Conservation (phyloP, 2,113 vertebrate genomes). For the Pygoscelis adeliae region DNA sequence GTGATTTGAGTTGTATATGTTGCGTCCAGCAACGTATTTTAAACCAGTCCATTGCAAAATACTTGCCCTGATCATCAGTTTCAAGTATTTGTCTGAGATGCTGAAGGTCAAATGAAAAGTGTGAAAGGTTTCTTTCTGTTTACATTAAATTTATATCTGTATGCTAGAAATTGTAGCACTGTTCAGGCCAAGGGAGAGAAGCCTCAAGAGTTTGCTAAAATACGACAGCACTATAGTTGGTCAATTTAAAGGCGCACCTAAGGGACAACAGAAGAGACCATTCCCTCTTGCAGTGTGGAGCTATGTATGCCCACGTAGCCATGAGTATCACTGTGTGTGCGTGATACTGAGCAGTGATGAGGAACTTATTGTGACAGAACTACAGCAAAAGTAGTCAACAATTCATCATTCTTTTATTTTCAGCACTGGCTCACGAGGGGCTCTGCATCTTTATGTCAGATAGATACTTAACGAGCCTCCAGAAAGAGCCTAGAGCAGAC, state of each 20-base stretch:
- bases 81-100: neutral
- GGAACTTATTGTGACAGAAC: neutral
- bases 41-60: neutral
- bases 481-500: neutral
- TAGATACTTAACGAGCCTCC: neutral
- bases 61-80: neutral
- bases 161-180: neutral
- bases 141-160: neutral
- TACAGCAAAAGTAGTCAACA: neutral
- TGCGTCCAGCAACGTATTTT: neutral
- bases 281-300: neutral
- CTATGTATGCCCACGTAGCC: neutral
- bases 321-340: neutral
- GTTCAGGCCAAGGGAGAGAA: neutral
- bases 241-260: conserved; percentile 47
- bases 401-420: neutral
- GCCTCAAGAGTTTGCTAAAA: conserved; percentile 42
- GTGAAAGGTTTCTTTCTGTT: neutral
- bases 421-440: neutral
- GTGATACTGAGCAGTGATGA: neutral
- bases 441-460: neutral
- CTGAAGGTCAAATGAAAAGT: conserved; percentile 53
- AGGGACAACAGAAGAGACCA: neutral
- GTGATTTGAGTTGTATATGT: neutral
- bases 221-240: conserved; percentile 14